phyloP scores from a whole-genome alignment of 2,797 vertebrate genomes.

The Picus viridis region DNA sequence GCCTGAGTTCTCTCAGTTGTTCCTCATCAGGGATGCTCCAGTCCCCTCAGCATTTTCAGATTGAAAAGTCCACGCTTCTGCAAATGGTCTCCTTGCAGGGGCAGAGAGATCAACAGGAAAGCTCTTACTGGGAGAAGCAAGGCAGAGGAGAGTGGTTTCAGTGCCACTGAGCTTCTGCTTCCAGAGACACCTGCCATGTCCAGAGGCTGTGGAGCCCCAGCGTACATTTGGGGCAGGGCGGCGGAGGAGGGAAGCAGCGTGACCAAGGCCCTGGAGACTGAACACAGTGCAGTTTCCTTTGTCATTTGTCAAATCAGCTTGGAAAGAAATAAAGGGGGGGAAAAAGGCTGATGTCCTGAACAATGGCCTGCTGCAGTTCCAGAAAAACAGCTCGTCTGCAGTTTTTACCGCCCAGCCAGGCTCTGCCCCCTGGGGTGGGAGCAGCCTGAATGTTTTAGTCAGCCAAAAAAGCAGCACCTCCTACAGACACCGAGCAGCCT shows the following conservation, averaged over 20 bases:
- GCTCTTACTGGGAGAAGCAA: not conserved
- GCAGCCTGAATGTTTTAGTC: slow-evolving; percentile 51
- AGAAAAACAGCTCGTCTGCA: slow-evolving; percentile 55
- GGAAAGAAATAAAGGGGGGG: slow-evolving; percentile 4
- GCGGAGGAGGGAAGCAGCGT: not conserved
- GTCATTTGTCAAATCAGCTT: slow-evolving; percentile 46
- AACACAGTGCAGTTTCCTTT: slow-evolving; percentile 59
- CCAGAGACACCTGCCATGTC: not conserved
- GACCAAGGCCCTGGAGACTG: slow-evolving; percentile 19
- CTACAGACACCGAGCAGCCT: slow-evolving; percentile 23
- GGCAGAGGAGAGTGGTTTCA: not conserved
- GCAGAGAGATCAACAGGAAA: not conserved
- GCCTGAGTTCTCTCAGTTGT: too few species aligned
- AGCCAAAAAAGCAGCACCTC: slow-evolving; percentile 62
- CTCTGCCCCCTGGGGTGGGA: slow-evolving; percentile 40
- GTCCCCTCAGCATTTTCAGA: too few species aligned
- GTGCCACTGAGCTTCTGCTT: not conserved
- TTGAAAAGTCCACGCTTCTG: not conserved
- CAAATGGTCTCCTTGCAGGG: not conserved
- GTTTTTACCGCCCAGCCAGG: slow-evolving; percentile 37
- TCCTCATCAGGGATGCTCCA: too few species aligned
- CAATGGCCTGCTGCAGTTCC: slow-evolving; percentile 63
- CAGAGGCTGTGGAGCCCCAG: not conserved
- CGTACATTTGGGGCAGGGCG: not conserved
- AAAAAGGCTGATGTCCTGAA: slow-evolving; percentile 21